Evolutionary conservation across 2,888 invertebrate genomes (phyloP).

Genomic region (Drosophila rubida): DNA sequence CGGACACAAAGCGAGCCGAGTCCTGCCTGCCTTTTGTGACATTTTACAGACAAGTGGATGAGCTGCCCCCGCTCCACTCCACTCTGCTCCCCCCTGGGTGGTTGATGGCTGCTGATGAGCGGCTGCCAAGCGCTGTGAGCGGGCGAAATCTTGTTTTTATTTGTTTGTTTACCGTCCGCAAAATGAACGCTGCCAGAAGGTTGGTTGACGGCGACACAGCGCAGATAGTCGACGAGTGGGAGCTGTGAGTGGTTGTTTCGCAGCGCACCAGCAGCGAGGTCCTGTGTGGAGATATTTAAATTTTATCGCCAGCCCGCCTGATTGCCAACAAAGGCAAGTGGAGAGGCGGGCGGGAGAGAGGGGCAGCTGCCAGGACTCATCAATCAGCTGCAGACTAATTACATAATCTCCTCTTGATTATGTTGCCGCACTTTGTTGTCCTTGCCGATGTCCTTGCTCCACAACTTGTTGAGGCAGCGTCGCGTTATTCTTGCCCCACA

Average conservation of each 20-base stretch:
- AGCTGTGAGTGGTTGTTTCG: constrained; percentile 13
- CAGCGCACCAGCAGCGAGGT: constrained; percentile 1
- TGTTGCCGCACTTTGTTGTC: constrained; percentile 74
- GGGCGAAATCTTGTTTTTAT: constrained; percentile 76
- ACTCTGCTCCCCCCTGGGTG: constrained; percentile 32
- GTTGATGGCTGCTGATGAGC: constrained; percentile 74
- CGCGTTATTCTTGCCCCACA: not conserved
- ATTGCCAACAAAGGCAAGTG: constrained; percentile 52
- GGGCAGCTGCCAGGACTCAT: constrained; percentile 81
- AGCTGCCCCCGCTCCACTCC: constrained; percentile 42
- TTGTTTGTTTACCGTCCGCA: constrained; percentile 80
- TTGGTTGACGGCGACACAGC: not conserved
- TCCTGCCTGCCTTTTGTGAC: constrained; percentile 68
- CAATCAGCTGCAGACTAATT: constrained; percentile 85
- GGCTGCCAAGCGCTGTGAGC: constrained; percentile 10
- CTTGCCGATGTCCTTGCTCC: constrained; percentile 16
- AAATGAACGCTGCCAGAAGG: constrained; percentile 67
- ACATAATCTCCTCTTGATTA: constrained; percentile 85
- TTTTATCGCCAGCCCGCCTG: constrained; percentile 73
- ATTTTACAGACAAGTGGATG: constrained; percentile 77
- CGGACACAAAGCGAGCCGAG: constrained; percentile 20
- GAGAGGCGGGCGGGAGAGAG: not conserved
- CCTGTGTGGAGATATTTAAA: constrained; percentile 67
- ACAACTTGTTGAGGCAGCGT: constrained; percentile 27
- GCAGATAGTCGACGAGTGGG: constrained; percentile 27